phyloP scores from a whole-genome alignment of 2,113 vertebrate species.

The Arizona elegans region DNA sequence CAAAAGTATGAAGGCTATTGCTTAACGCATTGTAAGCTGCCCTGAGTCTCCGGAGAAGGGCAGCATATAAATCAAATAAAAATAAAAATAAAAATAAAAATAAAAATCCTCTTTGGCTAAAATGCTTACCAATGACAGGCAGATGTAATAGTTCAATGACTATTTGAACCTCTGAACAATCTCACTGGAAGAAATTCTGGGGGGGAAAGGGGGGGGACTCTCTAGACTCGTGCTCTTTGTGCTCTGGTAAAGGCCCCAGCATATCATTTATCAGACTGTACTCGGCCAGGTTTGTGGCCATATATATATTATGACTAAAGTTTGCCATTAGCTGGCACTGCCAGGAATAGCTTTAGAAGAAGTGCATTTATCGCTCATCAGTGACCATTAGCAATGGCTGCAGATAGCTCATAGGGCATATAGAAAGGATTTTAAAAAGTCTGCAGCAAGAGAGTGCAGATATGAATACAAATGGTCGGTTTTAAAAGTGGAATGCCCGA shows the following conservation, averaged over 20 bases:
- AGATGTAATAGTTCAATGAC: too few relatives aligned
- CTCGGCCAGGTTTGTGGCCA: neutral
- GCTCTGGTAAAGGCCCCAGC: neutral
- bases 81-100: too few relatives aligned
- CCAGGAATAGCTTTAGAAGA: neutral
- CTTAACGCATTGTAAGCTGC: too few relatives aligned
- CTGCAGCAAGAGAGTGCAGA: fast-evolving
- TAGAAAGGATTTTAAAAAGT: constrained; percentile 13
- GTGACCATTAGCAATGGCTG: neutral
- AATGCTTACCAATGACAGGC: neutral
- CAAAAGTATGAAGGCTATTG: too few relatives aligned
- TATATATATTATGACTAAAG: neutral
- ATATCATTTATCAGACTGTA: constrained; percentile 2
- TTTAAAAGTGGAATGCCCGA: neutral
- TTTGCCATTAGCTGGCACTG: neutral
- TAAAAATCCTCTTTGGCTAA: neutral
- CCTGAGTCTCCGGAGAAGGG: too few relatives aligned
- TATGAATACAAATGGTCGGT: fast-evolving
- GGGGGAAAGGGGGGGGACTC: fast-evolving
- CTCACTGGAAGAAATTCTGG: neutral
- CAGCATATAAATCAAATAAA: too few relatives aligned
- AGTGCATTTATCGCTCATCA: neutral
- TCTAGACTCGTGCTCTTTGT: neutral
- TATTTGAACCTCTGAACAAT: neutral
- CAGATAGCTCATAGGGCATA: neutral